These are phyloP conservation scores for Macrochelys suwanniensis DNA, from an alignment of 2,797 vertebrate species.

Conservation along the genomic window DNA sequence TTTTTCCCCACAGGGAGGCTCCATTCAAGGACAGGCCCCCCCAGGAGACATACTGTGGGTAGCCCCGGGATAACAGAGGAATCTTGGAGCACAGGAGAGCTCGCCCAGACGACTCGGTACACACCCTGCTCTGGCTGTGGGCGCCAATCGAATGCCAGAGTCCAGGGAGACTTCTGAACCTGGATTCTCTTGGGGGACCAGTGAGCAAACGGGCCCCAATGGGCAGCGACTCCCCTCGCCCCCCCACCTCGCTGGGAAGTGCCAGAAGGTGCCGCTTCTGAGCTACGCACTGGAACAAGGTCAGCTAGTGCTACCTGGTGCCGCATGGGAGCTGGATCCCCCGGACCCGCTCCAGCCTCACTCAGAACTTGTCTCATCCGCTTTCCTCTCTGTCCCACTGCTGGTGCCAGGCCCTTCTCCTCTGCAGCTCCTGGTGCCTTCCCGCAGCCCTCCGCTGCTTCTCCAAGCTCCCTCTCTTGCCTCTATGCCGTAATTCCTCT, in stretches of 20 bases:
- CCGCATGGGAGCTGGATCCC: background rate
- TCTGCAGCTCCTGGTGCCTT: background rate
- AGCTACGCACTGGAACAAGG: background rate
- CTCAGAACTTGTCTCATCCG: background rate
- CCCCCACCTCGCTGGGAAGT: background rate
- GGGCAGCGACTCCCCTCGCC: background rate
- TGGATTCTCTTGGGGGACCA: background rate
- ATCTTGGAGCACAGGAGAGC: no score
- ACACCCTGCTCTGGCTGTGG: background rate
- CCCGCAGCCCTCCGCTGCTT: background rate
- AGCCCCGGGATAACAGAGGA: background rate
- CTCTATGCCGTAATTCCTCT: background rate
- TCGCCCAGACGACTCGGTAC: background rate
- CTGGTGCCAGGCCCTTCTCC: background rate
- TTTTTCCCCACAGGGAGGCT: background rate
- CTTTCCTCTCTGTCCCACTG: background rate
- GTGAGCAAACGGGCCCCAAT: background rate
- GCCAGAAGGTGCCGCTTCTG: background rate
- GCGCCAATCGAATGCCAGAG: no score
- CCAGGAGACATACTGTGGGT: background rate
- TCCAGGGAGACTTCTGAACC: background rate
- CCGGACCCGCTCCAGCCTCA: background rate
- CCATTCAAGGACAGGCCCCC: background rate
- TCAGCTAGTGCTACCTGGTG: background rate
- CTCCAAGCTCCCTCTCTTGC: rapidly evolving